Evolutionary conservation across 2,113 vertebrate species (phyloP).

Genomic region (Antechinus stuartii): DNA sequence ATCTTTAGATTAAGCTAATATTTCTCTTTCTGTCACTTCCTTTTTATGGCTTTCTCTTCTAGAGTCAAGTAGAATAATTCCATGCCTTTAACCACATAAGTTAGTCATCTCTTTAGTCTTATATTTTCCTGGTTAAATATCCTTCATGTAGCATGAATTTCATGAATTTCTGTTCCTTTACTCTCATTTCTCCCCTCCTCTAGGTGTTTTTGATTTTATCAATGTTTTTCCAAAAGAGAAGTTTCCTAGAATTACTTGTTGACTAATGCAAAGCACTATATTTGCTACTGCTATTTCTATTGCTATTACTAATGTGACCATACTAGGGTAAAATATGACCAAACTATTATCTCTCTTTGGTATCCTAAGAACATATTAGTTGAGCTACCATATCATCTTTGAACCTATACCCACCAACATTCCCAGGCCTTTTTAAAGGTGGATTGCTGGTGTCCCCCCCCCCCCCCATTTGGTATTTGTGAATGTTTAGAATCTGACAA

Average conservation of each 20-base stretch:
- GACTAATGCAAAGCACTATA: no score
- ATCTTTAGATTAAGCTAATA: background rate
- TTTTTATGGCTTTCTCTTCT: background rate
- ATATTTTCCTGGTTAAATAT: background rate
- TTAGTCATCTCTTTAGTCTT: background rate
- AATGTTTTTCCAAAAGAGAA: background rate
- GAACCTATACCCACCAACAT: background rate
- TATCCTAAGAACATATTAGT: no score
- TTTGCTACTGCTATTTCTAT: no score
- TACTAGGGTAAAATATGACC: no score
- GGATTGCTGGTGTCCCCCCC: background rate
- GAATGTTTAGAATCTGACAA: background rate
- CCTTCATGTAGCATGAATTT: background rate
- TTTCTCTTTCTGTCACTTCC: background rate
- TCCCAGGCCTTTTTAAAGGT: background rate
- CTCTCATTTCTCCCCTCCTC: background rate
- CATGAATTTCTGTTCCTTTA: background rate
- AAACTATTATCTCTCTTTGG: background rate
- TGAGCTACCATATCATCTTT: background rate
- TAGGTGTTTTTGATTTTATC: background rate
- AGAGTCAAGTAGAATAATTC: background rate
- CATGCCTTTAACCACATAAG: background rate
- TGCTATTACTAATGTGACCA: background rate
- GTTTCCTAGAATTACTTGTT: background rate
- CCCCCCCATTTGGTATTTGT: background rate